These are phyloP conservation scores for Corythornis cristatus DNA, from an alignment of 2,113 vertebrate genomes.

Conservation along the genomic window DNA sequence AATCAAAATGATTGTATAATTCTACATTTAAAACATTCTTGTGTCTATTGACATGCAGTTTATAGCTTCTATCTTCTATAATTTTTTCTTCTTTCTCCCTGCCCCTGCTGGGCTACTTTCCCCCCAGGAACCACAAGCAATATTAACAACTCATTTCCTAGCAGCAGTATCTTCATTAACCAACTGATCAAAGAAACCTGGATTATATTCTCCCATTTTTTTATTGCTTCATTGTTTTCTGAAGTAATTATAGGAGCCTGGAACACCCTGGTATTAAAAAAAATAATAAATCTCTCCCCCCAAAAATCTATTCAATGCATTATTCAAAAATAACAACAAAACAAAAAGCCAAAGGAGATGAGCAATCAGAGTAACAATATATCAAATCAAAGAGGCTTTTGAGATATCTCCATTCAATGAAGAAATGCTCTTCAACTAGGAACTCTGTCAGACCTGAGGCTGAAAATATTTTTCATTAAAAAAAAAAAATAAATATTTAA, in stretches of 20 bases:
- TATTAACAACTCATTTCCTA: accelerated
- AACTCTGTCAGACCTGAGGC: not conserved
- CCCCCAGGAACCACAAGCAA: not conserved
- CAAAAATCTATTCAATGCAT: not conserved
- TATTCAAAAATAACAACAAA: not conserved
- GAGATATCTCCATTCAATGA: not conserved
- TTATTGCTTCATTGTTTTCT: not conserved
- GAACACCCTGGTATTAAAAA: not conserved
- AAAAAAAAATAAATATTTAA: not conserved
- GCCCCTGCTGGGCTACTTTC: not conserved
- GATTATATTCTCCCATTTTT: accelerated
- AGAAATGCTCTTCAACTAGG: not conserved
- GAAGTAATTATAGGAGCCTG: not conserved
- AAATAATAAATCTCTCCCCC: not conserved
- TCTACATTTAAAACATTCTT: not conserved
- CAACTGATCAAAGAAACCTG: not conserved
- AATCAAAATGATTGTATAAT: not conserved
- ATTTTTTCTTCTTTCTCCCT: not conserved
- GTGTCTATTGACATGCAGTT: too few relatives aligned
- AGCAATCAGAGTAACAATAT: accelerated
- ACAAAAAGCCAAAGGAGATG: not conserved
- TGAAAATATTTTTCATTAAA: not conserved
- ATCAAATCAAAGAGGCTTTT: not conserved
- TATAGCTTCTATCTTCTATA: not conserved
- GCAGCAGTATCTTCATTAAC: not conserved